Evolutionary conservation across 1,140 invertebrate species (phyloP).

Genomic region (Nymphalis io): DNA sequence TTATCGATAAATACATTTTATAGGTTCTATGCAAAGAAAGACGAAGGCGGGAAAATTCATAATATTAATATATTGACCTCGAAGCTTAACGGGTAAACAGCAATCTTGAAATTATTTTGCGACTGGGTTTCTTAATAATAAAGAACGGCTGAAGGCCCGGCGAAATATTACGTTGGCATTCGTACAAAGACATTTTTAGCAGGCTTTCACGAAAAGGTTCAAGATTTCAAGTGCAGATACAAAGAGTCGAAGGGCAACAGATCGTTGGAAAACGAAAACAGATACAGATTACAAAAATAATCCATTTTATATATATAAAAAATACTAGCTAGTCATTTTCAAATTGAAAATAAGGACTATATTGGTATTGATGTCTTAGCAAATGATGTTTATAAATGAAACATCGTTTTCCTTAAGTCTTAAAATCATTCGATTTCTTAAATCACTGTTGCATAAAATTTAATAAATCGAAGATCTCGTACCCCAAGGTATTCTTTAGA

Average conservation of each 20-base stretch:
- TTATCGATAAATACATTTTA: too few relatives aligned
- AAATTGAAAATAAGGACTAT: background rate
- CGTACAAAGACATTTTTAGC: conserved; percentile 55
- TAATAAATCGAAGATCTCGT: conserved; percentile 21
- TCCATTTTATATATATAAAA: conserved; percentile 5
- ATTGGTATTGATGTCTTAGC: background rate
- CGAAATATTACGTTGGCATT: conserved; percentile 49
- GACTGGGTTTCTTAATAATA: conserved; percentile 47
- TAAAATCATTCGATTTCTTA: conserved; percentile 25
- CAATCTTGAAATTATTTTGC: conserved; percentile 48
- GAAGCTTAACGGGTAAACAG: conserved; percentile 36
- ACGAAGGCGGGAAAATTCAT: too few relatives aligned
- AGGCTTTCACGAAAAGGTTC: conserved; percentile 49
- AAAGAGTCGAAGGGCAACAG: conserved; percentile 26
- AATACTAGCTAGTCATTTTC: background rate
- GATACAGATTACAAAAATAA: conserved; percentile 13
- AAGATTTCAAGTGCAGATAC: conserved; percentile 43
- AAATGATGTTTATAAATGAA: background rate
- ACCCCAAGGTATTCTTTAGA: conserved; percentile 16
- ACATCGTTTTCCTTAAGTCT: background rate
- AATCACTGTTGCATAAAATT: conserved; percentile 25
- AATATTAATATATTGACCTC: background rate
- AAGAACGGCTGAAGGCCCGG: conserved; percentile 41
- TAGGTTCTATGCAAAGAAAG: too few relatives aligned
- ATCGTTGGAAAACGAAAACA: conserved; percentile 12